These are phyloP conservation scores for Osedax frankpressi DNA, from an alignment of 2,888 invertebrate species.

Conservation along the genomic window DNA sequence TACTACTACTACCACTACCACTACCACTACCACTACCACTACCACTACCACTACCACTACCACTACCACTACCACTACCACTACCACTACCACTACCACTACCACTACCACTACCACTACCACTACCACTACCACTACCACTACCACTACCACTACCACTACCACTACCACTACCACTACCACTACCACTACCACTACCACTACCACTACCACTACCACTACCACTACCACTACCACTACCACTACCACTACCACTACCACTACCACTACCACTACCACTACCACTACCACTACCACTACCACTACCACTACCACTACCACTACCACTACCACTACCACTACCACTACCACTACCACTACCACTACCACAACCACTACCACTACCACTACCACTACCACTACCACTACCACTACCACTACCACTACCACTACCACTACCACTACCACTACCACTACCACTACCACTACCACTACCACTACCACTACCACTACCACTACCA, in stretches of 20 bases:
- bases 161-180: background rate
- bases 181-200: background rate
- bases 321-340: conserved; percentile 10
- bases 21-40: background rate
- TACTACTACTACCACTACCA: background rate
- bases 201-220: background rate
- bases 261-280: background rate
- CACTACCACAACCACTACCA: conserved; percentile 20
- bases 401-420: conserved; percentile 21
- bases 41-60: background rate
- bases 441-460: conserved; percentile 21
- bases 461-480: conserved; percentile 22
- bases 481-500: conserved; percentile 21
- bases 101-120: background rate
- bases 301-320: conserved; percentile 3
- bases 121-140: background rate
- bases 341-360: conserved; percentile 18
- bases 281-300: conserved; percentile 18
- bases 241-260: background rate
- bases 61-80: background rate
- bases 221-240: background rate
- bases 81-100: background rate
- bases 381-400: conserved; percentile 22
- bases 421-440: conserved; percentile 18
- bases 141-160: background rate